A percentile compares a stretch with the other conserved stretches of the same genome.
These are phyloP conservation scores for Chondrosia reniformis DNA, from an alignment of 37 sponge, comb jelly and placozoan genomes.

Conservation along the genomic window DNA sequence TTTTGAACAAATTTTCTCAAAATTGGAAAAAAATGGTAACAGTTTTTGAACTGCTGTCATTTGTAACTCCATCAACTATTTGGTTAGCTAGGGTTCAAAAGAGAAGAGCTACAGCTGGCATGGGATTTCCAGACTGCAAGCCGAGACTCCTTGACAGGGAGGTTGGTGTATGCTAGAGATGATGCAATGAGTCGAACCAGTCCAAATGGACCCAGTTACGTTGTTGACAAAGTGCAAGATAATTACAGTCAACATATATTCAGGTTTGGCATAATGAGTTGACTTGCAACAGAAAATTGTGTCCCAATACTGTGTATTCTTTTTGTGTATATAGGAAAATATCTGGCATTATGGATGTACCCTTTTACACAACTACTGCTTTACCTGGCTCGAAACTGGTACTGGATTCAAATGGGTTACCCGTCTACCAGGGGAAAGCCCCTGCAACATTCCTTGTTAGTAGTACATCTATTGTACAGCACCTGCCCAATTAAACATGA, in stretches of 20 bases:
- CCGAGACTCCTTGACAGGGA: slow-evolving; percentile 48
- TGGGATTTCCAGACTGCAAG: slow-evolving; percentile 82
- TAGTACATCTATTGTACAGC: too few species aligned
- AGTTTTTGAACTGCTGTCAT: background rate
- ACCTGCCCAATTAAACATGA: too few species aligned
- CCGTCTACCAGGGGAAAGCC: slow-evolving; percentile 55
- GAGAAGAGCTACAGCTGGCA: slow-evolving; percentile 52
- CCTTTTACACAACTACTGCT: slow-evolving; percentile 38
- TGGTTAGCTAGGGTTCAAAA: slow-evolving; percentile 56
- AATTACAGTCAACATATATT: slow-evolving; percentile 41
- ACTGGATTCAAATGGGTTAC: slow-evolving; percentile 38
- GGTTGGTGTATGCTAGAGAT: slow-evolving; percentile 60
- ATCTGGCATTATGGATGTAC: slow-evolving; percentile 42
- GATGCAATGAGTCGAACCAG: slow-evolving; percentile 59
- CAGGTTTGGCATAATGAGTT: too few species aligned
- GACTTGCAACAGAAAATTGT: too few species aligned
- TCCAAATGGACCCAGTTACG: slow-evolving; percentile 32
- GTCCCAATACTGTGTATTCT: background rate
- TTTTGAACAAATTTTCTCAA: slow-evolving; percentile 46
- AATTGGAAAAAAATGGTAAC: slow-evolving; percentile 38
- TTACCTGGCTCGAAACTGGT: slow-evolving; percentile 66
- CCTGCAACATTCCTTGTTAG: slow-evolving; percentile 47
- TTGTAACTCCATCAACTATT: background rate
- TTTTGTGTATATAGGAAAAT: slow-evolving; percentile 5
- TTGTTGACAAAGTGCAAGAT: slow-evolving; percentile 26